Evolutionary conservation across 2,888 invertebrate species (phyloP), one percentile per base, ranked within the genome.

Genomic region (Drosophila mercatorum): DNA sequence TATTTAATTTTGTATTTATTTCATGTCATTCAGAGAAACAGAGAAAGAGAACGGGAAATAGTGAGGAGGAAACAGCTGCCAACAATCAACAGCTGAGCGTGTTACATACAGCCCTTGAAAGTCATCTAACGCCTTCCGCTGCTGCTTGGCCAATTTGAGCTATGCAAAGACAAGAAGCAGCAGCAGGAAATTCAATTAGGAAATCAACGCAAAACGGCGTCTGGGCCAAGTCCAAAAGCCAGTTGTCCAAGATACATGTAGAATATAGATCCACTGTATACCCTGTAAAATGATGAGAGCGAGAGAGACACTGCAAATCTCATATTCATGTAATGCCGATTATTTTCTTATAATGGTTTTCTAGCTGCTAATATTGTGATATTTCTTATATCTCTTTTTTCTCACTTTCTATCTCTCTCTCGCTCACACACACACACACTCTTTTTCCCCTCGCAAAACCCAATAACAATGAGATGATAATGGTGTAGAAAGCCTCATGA

Each of bases 1-100:
- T 51, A 70, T 73, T 85, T 78, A 71, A 83, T 76, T 85, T 80
- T 72, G 57, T 71, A 80, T 82, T 68, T 75, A 72, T 75, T 72
- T 78, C 62, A 66, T 82, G 74, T 76, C 83, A 69, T 52, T 63
- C 60, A 52, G 1, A 43, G n/a, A 40, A 17, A 22, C 3, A 28
- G 28, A 28, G 28, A 28, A 5, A 2, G 28, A 28, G 28, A 28
- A 5, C 4, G 28, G 5, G n/a, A 17, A 11, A 17, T 41, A 28
- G 61, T 1, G n/a, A 22, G 22, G 4, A 36, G 34, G 26, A 34
- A 75, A 60, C 66, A 68, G 61, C 8, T 66, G 60, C 51, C 46
- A 61, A 55, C 63, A 62, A 57, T 76, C 77, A 73, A 66, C 74
- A 77, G 55, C n/a, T 47, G 43, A 26, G 17, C 43, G 31, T 51